Evolutionary conservation across 2,888 invertebrate genomes (phyloP).

Genomic region (Scaptodrosophila latifasciaeformis): DNA sequence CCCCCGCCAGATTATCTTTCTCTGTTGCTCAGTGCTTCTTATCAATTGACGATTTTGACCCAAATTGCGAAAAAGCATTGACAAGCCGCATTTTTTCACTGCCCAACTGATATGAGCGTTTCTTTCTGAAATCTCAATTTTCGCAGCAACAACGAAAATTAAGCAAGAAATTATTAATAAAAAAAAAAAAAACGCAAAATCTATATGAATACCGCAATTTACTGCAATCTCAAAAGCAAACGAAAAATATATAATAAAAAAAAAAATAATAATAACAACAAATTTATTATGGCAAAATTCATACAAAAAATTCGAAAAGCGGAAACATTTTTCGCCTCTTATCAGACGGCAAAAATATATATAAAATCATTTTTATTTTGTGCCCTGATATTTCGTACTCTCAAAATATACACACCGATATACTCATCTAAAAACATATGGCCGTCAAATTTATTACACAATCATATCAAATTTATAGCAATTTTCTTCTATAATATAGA

Average conservation of each 20-base stretch:
- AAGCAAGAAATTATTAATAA: slow-evolving; percentile 64
- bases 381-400: slow-evolving; percentile 28
- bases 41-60: slow-evolving; percentile 56
- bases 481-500: neutral
- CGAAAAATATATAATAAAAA: slow-evolving; percentile 18
- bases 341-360: slow-evolving; percentile 55
- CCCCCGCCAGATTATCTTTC: neutral
- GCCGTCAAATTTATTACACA: neutral
- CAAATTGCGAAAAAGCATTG: slow-evolving; percentile 47
- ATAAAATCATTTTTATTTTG: slow-evolving; percentile 58
- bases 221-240: slow-evolving; percentile 33
- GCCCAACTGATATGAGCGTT: slow-evolving; percentile 44
- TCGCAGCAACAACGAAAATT: slow-evolving; percentile 36
- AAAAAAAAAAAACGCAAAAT: slow-evolving; percentile 31
- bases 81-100: neutral
- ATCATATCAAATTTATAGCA: neutral
- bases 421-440: no score
- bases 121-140: slow-evolving; percentile 43
- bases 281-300: neutral
- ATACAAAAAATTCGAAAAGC: slow-evolving; percentile 42
- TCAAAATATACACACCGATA: neutral
- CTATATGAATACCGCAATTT: neutral
- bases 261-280: no score
- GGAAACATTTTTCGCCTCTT: slow-evolving; percentile 56
- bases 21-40: slow-evolving; percentile 28